phyloP scores from a whole-genome alignment of 2,797 vertebrate genomes.

The Mus spretus region DNA sequence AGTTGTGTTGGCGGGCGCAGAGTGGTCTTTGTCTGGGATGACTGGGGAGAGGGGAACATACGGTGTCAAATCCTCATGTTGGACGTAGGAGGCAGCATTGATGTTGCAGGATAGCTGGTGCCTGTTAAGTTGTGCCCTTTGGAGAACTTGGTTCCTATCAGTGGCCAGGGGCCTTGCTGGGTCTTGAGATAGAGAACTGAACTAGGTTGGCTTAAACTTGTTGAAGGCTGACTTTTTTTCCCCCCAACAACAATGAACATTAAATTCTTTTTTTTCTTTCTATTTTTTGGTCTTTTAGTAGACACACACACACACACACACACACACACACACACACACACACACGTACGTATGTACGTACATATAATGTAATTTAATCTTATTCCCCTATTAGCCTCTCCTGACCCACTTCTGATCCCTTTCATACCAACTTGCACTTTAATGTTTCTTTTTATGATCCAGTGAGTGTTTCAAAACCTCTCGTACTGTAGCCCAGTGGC shows the following conservation, averaged over 20 bases:
- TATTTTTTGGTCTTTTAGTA: neutral
- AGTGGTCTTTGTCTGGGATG: neutral
- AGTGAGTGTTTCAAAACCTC: neutral
- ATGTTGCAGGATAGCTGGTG: neutral
- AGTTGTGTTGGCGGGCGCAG: neutral
- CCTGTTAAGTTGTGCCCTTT: neutral
- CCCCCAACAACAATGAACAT: neutral
- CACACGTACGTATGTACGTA: neutral
- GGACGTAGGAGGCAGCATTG: neutral
- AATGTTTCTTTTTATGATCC: neutral
- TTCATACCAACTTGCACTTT: neutral
- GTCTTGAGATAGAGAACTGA: neutral
- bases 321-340: neutral
- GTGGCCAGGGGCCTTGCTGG: neutral
- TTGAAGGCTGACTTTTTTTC: neutral
- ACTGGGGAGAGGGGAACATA: neutral
- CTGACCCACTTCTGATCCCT: neutral
- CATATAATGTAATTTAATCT: neutral
- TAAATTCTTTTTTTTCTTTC: neutral
- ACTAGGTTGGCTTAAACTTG: neutral
- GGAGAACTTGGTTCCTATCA: neutral
- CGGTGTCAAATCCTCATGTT: neutral
- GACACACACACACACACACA: neutral
- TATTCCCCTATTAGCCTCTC: neutral
- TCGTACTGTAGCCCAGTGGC: neutral